Conservation (phyloP, 2,113 vertebrate species). For the Xyliphius kryptos region DNA sequence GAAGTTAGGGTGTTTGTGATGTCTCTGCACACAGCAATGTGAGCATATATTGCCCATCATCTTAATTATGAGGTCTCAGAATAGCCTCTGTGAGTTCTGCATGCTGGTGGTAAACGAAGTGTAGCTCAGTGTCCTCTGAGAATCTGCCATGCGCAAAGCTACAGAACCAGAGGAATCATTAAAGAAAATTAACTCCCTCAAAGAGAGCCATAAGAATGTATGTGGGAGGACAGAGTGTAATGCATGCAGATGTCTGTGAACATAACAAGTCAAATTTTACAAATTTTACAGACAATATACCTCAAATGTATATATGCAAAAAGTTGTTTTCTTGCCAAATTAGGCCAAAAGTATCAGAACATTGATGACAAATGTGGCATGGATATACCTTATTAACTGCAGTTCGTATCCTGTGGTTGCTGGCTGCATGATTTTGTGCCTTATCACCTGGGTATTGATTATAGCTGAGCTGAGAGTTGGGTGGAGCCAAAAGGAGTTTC, state of each 20-base stretch:
- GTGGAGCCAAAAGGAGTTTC: conserved; percentile 97
- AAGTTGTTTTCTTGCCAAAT: too few relatives aligned
- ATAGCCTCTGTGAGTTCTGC: conserved; percentile 49
- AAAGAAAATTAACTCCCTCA: conserved; percentile 61
- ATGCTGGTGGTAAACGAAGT: conserved; percentile 37
- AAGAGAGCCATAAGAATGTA: conserved; percentile 37
- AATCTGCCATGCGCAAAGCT: conserved; percentile 57
- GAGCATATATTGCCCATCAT: conserved; percentile 72
- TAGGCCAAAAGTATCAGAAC: too few relatives aligned
- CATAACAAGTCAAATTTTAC: too few relatives aligned
- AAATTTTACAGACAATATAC: too few relatives aligned
- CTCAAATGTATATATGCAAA: conserved; percentile 44
- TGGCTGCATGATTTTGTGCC: conserved; percentile 90
- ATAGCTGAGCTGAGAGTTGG: conserved; percentile 98
- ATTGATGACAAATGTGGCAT: too few relatives aligned
- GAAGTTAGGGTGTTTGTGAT: conserved; percentile 16
- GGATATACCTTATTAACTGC: conserved; percentile 92
- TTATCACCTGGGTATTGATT: conserved; percentile 97
- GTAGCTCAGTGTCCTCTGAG: conserved; percentile 54
- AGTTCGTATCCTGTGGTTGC: conserved; percentile 92
- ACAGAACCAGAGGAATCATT: conserved; percentile 61
- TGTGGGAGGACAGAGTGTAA: too few relatives aligned
- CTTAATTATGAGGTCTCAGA: conserved; percentile 67
- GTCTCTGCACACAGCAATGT: conserved; percentile 39
- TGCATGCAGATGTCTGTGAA: too few relatives aligned